Base-by-base conservation (phyloP, 2,113 vertebrate species). In the Irena cyanogastra region DNA sequence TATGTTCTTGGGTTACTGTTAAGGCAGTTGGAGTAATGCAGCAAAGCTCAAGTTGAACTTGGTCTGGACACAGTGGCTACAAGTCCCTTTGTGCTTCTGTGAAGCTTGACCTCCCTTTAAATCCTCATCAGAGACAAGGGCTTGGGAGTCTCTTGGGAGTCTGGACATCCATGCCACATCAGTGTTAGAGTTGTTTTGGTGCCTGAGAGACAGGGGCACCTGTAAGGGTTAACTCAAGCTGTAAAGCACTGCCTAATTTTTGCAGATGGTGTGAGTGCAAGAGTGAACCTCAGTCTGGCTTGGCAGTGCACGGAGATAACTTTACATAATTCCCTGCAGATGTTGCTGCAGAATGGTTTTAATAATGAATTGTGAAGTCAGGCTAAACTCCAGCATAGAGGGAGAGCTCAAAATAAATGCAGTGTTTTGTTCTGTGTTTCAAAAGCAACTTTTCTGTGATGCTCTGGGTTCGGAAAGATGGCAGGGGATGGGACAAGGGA, bases 241-340 rank as follows among this genome's bases (percentile, higher is more conserved):
- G 61, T 80, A 91, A 79, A 83, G 45, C 75, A 37, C 91, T 89
- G 59, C 83, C 65, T 95, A 79, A 87, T 90, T 96, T 91, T 93
- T 94, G 93, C 93, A 94, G 95, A 95, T 97, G 97, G 93, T 96
- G 82, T 77, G 94, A 93, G 90, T 83, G 88, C 94, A 93, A 94
- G 66, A 97, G 41, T 7, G 10, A 96, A 86, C 76, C 82, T 95
- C 89, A 84, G 88, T 87, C 75, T 91, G 90, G 83, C 90, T 97
- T 97, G 94, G 95, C 95, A 95, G 56, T 39, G 77, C 83, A 57
- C 24, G 83, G 93, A 94, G 90, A 95, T 88, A 96, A 90, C 87
- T 94, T 96, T 92, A 78, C 93, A 71, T 89, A 95, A 93, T 93
- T 94, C 93, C 92, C 94, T 97, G 88, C 94, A 95, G 96, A 95